Evolutionary conservation across 2,888 invertebrate species (phyloP), one percentile per base, ranked within the genome.

Genomic region (Amphipyra berbera): DNA sequence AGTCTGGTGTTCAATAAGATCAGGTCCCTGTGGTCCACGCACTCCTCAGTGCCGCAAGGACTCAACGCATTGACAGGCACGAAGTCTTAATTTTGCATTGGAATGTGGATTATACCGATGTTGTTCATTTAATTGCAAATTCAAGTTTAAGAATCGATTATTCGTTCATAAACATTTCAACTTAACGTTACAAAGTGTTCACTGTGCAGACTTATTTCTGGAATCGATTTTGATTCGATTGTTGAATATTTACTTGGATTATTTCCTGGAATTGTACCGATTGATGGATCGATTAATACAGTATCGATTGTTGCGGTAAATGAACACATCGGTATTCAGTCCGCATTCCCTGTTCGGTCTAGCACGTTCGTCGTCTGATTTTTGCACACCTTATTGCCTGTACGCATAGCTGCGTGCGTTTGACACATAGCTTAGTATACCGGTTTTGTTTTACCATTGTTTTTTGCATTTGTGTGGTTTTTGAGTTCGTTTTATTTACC

Each of bases 1-100:
- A 97, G 97, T 81, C 93, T 97, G 87, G 97, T 98, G 84, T 96
- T 98, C 90, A 97, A 97, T 88, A 98, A 98, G 95, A 98, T 98
- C 92, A 97, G 97, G 86, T 98, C 98, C 47, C 95, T 98, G 70
- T 98, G 98, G 98, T 97, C 96, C 79, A 96, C 96, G 76, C 97
- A 97, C 86, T 96, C 97, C 54, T 96, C 96, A 70, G 96, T 96
- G 74, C 96, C 97, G 67, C 97, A 96, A 90, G 98, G 98, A 83
- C 96, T 98, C 85, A 98, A 98, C 95, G 97, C 97, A 91, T 95
- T 98, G 84, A 96, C 97, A 97, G 95, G 95, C 95, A 95, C 92
- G 93, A 86, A 88, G 65, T 78, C 76, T 70, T 96, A 75, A 82
- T 81, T 83, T 80, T 76, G 82, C 75, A 78, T 76, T 70, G 83